Conservation (phyloP, 2,797 vertebrate species). For the Xerus rutilus region DNA sequence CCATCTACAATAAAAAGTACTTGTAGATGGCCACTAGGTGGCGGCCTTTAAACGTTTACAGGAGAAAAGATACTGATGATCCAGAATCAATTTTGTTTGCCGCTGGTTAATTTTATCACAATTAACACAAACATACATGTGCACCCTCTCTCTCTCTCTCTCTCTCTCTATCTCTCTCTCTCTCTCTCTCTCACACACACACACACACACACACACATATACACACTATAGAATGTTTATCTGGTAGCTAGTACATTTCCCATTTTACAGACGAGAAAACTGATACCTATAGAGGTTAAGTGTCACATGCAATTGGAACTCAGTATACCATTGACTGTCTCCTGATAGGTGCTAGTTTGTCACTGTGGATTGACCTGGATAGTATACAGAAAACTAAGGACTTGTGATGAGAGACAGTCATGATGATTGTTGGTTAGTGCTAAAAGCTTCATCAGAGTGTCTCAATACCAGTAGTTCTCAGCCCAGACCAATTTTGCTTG, state of each 20-base stretch:
- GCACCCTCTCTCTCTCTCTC: too few species aligned
- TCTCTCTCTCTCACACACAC: background rate
- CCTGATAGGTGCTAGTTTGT: background rate
- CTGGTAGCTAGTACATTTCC: background rate
- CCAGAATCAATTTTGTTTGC: background rate
- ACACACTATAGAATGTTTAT: background rate
- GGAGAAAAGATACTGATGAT: background rate
- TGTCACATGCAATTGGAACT: background rate
- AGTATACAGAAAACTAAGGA: background rate
- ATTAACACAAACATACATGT: background rate
- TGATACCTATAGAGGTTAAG: background rate
- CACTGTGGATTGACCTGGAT: background rate
- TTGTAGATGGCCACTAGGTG: constrained; percentile 79
- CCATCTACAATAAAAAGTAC: background rate
- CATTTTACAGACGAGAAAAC: background rate
- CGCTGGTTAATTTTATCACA: background rate
- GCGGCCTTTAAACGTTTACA: constrained; percentile 73
- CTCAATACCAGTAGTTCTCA: background rate
- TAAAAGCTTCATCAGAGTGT: background rate
- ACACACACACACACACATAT: background rate
- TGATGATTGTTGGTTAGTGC: background rate
- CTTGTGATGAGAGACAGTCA: background rate
- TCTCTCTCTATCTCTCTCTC: too few species aligned
- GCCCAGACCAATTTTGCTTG: background rate
- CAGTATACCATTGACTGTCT: background rate